Evolutionary conservation across 2,797 vertebrate genomes (phyloP).

Genomic region (Hemibagrus guttatus): DNA sequence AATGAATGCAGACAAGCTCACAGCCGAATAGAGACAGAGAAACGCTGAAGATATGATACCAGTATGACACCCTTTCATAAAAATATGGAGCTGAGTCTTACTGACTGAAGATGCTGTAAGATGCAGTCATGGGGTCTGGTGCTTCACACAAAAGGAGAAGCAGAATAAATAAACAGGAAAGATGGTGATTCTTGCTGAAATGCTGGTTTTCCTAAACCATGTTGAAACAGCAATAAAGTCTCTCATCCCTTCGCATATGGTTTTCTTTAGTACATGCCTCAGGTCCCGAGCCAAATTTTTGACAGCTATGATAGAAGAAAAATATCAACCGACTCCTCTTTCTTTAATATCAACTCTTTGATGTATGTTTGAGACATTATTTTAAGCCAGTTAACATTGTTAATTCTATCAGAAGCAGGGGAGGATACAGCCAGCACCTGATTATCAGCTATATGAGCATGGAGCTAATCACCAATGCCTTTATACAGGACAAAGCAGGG

Average conservation of each 20-base stretch:
- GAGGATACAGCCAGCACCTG: not conserved
- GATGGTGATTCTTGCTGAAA: constrained; percentile 41
- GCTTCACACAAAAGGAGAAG: constrained; percentile 61
- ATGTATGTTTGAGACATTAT: too few relatives aligned
- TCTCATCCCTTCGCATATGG: constrained; percentile 51
- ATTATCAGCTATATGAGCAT: not conserved
- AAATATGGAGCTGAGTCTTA: not conserved
- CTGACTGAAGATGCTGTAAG: not conserved
- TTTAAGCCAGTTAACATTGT: not conserved
- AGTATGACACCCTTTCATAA: constrained; percentile 31
- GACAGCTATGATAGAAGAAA: not conserved
- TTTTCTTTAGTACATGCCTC: not conserved
- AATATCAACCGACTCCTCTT: not conserved
- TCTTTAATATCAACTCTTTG: not conserved
- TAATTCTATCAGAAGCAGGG: not conserved
- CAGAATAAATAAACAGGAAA: constrained; percentile 65
- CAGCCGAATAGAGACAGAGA: not conserved
- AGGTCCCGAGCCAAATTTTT: not conserved
- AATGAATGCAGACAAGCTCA: constrained; percentile 38
- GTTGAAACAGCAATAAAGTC: constrained; percentile 62
- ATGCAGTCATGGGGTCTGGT: constrained; percentile 54
- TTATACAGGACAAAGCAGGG: not conserved
- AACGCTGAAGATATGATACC: constrained; percentile 45
- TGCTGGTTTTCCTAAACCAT: constrained; percentile 64
- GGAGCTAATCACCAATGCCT: not conserved